phyloP scores from a whole-genome alignment of 35 echinoderm and acorn worm genomes.

The Hemicentrotus pulcherrimus region DNA sequence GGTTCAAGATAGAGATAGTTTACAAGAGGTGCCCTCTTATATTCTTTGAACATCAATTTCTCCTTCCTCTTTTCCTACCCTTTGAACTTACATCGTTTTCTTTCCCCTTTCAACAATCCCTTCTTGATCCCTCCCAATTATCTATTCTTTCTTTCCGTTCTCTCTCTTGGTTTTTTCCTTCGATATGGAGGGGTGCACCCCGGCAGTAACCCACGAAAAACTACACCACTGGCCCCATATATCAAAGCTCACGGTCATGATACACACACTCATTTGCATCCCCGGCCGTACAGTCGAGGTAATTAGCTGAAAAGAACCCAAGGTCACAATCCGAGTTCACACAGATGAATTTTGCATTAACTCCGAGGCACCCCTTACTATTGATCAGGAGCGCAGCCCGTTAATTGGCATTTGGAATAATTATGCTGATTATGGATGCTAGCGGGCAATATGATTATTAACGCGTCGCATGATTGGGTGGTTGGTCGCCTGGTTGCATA shows the following conservation, averaged over 20 bases:
- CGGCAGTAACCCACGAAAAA: too few species aligned
- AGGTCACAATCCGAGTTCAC: neutral
- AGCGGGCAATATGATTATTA: constrained; percentile 23
- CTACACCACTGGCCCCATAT: too few species aligned
- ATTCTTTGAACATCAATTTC: neutral
- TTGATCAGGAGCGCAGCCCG: neutral
- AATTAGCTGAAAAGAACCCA: neutral
- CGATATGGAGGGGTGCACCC: too few species aligned
- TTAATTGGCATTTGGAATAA: constrained; percentile 31
- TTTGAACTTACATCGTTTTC: neutral
- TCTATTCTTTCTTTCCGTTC: neutral
- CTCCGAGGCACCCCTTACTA: neutral
- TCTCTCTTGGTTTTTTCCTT: neutral
- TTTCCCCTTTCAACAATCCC: neutral
- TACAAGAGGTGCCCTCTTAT: too few species aligned
- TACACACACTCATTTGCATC: neutral
- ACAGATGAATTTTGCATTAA: constrained; percentile 33
- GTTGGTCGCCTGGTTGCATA: neutral
- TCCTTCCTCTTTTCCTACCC: neutral
- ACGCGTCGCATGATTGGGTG: neutral
- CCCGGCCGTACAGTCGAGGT: neutral
- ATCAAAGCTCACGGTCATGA: neutral
- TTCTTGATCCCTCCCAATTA: neutral
- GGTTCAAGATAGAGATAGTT: too few species aligned
- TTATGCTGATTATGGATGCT: constrained; percentile 41